Base-by-base conservation (phyloP, 2,113 vertebrate genomes). In the Pelecanus crispus region DNA sequence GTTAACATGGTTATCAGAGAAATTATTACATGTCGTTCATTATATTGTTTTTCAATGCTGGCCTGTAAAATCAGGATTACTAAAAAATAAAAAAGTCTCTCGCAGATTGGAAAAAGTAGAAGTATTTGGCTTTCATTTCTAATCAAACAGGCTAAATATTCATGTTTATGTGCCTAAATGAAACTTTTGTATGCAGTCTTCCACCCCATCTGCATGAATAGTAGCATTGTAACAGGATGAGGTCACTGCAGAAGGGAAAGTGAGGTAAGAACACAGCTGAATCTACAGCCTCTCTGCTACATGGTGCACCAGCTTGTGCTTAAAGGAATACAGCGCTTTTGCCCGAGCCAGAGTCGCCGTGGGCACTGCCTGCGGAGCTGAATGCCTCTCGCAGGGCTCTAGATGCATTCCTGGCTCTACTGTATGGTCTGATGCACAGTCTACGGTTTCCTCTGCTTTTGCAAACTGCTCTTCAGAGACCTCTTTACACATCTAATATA, bases 201-300 rank as follows among this genome's bases (percentile, higher is more conserved):
- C 97, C 97, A 98, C 97, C 94, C 98, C 98, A 98, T 99, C 98
- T 98, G 97, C 97, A 99, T 99, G 99, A 99, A 99, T 99, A 98
- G 99, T 98, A 98, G 98, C 98, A 99, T 99, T 99, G 99, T 99
- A 98, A 94, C 97, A 73, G 98, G 98, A 97, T 99, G 99, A 99
- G 99, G 99, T 99, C 99, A 99, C 98, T 95, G 96, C 97, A 98
- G 98, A 97, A 98, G 98, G 98, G 98, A 98, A 98, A 98, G 98
- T 99, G 99, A 99, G 98, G 98, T 99, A 98, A 99, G 98, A 98
- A 96, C 98, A 95, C 99, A 99, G 99, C 99, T 99, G 99, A 99
- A 98, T 98, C 98, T 98, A 98, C 98, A 98, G 97, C 98, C 94
- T 97, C 93, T 92, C 87, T 96, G 95, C 97, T 96, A 85, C 97